These are phyloP conservation scores for Allophyes oxyacanthae DNA, from an alignment of 2,888 invertebrate genomes.

Conservation along the genomic window DNA sequence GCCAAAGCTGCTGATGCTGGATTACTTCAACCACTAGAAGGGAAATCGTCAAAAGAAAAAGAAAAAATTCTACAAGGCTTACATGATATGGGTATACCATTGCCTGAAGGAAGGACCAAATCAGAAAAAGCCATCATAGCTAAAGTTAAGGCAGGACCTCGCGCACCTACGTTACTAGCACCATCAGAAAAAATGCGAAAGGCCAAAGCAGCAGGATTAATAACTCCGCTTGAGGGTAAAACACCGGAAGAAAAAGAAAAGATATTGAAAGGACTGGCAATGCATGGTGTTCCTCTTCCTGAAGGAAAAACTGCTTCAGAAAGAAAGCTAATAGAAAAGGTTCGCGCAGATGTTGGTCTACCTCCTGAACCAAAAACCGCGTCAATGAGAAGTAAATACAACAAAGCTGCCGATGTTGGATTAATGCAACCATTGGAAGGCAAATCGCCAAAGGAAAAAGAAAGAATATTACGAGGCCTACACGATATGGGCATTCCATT, in stretches of 20 bases:
- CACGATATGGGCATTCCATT: neutral
- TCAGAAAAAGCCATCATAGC: constrained; percentile 25
- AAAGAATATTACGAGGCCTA: constrained; percentile 7
- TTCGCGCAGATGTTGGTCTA: constrained; percentile 17
- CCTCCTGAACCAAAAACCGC: constrained; percentile 8
- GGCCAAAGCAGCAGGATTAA: constrained; percentile 52
- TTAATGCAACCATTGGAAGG: constrained; percentile 21
- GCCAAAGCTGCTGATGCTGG: constrained; percentile 56
- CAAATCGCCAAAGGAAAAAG: constrained; percentile 13
- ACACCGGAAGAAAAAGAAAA: constrained; percentile 60
- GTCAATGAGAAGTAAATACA: no score
- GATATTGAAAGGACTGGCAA: constrained; percentile 48
- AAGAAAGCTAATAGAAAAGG: constrained; percentile 46
- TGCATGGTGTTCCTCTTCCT: constrained; percentile 54
- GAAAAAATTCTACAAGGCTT: constrained; percentile 47
- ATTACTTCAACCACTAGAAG: constrained; percentile 49
- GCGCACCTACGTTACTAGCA: neutral
- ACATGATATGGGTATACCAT: constrained; percentile 45
- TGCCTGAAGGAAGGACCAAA: constrained; percentile 50
- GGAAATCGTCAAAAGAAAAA: constrained; percentile 46
- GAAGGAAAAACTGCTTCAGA: constrained; percentile 42
- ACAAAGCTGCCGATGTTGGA: no score
- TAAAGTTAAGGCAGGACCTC: constrained; percentile 27
- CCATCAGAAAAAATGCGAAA: constrained; percentile 29
- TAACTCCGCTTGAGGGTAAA: constrained; percentile 56